Evolutionary conservation across 2,113 vertebrate species (phyloP).

Genomic region (Ciconia maguari): DNA sequence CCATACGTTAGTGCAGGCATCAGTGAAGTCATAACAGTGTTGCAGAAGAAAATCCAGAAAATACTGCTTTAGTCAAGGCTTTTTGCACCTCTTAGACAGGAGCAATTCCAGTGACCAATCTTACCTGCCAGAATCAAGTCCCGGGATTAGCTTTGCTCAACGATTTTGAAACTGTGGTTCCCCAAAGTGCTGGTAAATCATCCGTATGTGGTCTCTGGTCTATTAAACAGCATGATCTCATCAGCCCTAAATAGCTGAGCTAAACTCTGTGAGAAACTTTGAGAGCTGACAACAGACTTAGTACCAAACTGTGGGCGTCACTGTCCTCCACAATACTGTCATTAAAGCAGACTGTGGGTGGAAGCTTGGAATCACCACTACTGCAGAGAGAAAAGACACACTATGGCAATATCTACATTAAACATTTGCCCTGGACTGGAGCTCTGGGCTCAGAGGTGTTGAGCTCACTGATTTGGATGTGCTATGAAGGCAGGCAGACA

Average conservation of each 20-base stretch:
- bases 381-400: background rate
- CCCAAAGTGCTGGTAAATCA: slow-evolving; percentile 30
- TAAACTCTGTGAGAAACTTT: slow-evolving; percentile 43
- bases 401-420: background rate
- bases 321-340: slow-evolving; percentile 55
- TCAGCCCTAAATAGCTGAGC: slow-evolving; percentile 49
- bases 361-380: slow-evolving; percentile 29
- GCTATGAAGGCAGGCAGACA: background rate
- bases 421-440: background rate
- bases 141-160: background rate
- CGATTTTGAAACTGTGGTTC: background rate
- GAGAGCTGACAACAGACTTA: slow-evolving; percentile 45
- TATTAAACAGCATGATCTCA: slow-evolving; percentile 61
- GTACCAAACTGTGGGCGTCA: slow-evolving; percentile 50
- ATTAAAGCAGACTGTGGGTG: slow-evolving; percentile 37
- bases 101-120: background rate
- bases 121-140: slow-evolving; percentile 32
- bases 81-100: slow-evolving; percentile 12
- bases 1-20: background rate
- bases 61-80: background rate
- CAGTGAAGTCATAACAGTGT: background rate
- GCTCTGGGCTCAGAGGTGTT: background rate
- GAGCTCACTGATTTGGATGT: background rate
- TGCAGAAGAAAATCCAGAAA: slow-evolving; percentile 21
- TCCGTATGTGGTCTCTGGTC: background rate